A percentile compares a stretch with the other conserved stretches of the same genome.
phyloP scores from a whole-genome alignment of 2,113 vertebrate genomes.

The Corapipo altera region DNA sequence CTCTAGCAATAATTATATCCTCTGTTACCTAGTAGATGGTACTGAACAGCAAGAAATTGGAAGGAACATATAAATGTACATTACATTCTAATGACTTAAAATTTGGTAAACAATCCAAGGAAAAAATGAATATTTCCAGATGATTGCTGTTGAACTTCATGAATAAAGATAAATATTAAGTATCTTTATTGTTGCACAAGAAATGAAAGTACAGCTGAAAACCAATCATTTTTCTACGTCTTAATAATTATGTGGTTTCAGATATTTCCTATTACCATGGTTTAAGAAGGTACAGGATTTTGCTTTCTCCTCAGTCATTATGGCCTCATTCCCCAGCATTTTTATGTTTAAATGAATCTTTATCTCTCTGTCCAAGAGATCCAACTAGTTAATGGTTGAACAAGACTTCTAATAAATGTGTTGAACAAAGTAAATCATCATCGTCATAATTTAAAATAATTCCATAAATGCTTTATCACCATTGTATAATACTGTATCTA shows the following conservation, averaged over 20 bases:
- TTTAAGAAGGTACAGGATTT: background rate
- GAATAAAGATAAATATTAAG: slow-evolving; percentile 1
- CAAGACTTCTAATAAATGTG: slow-evolving; percentile 16
- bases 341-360: slow-evolving; percentile 29
- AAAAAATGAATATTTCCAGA: background rate
- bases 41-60: background rate
- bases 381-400: slow-evolving; percentile 1
- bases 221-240: background rate
- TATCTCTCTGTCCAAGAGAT: slow-evolving; percentile 8
- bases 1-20: background rate
- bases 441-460: slow-evolving; percentile 18
- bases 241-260: background rate
- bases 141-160: background rate
- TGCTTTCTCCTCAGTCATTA: background rate
- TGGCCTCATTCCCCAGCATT: background rate
- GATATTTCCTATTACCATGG: background rate
- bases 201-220: background rate
- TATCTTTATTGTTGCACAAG: background rate
- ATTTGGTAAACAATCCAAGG: background rate
- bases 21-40: background rate
- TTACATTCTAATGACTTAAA: background rate
- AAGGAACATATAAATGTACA: background rate
- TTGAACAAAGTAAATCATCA: slow-evolving; percentile 1
- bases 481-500: background rate
- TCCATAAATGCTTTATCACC: slow-evolving; percentile 21